A percentile compares a stretch with the other conserved stretches of the same genome.
Evolutionary conservation across 2,797 vertebrate genomes (phyloP).

Genomic region (Limosa lapponica): DNA sequence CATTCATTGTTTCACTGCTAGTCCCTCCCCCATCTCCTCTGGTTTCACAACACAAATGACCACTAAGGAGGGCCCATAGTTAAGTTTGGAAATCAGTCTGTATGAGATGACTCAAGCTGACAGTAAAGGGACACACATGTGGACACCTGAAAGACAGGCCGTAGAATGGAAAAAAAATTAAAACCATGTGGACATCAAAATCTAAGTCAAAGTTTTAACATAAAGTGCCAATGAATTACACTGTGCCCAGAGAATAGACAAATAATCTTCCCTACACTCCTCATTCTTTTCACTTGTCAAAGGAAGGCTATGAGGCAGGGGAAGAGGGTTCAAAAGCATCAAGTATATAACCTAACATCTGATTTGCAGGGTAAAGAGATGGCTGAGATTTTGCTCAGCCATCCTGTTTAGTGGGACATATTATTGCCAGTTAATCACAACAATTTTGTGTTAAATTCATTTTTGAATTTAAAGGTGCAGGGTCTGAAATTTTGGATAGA

Average conservation of each 20-base stretch:
- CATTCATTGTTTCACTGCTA: neutral
- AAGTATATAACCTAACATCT: neutral
- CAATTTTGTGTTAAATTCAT: neutral
- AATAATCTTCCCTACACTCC: neutral
- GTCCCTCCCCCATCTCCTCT: neutral
- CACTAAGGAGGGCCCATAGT: neutral
- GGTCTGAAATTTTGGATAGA: neutral
- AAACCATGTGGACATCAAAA: neutral
- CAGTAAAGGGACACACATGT: neutral
- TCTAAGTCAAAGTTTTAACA: neutral
- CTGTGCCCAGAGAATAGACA: neutral
- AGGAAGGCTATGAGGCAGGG: neutral
- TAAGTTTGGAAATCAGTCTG: neutral
- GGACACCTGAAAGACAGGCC: neutral
- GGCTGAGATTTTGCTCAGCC: neutral
- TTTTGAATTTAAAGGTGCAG: neutral
- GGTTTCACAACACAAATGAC: accelerated
- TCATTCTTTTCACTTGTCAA: neutral
- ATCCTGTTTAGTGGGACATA: neutral
- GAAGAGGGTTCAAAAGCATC: neutral
- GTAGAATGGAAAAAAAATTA: neutral
- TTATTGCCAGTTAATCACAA: neutral
- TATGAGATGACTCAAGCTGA: neutral
- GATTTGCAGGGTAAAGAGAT: neutral
- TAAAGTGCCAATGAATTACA: neutral